Evolutionary conservation across 2,113 vertebrate genomes (phyloP), one percentile per base, ranked within the genome.

Genomic region (Perca fluviatilis): DNA sequence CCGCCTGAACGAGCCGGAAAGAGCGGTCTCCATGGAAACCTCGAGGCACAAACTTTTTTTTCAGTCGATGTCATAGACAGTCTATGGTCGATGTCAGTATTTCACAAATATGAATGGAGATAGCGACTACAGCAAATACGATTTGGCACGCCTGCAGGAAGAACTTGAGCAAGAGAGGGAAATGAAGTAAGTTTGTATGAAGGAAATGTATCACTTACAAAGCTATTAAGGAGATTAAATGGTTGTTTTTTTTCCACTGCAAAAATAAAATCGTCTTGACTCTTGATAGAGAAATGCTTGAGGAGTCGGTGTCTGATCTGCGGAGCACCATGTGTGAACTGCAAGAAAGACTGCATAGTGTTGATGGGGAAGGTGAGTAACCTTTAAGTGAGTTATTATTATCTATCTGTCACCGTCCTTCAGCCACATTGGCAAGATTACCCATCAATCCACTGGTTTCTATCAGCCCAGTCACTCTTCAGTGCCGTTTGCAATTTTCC

Each of bases 161-260:
- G 93, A 95, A 19, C 83, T 95, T 0, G 83, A 92, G 19, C 90
- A 95, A 7, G 95, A 95, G 80, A 90, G 36, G n/a, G 92, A 94
- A 15, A 71, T 88, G 0, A 95, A 80, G 95, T 95, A 84, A 91
- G 94, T 91, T 9, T 27, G 30, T 30, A 36, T 58, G 9, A 23
- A 51, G 1, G 18, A 5, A 54, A 25, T 74, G 0, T 46, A 27
- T 65, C 3, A 46, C 19, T n/a, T 19, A 10, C 1, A 13, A 50
- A 49, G 23, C 49, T 33, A 18, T 9, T 10, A 0, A 27, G 2
- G 19, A 14, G 16, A 14, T 30, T 14, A 11, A 9, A 15, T 62
- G 27, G 27, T 2, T 62, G n/a, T 72, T 19, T 66, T 23, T 43
- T 43, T 43, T 43, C 5, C 33, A 0, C 2, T 18, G 18, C 3